phyloP scores from a whole-genome alignment of 2,113 vertebrate genomes.

The Percopsis transmontana region DNA sequence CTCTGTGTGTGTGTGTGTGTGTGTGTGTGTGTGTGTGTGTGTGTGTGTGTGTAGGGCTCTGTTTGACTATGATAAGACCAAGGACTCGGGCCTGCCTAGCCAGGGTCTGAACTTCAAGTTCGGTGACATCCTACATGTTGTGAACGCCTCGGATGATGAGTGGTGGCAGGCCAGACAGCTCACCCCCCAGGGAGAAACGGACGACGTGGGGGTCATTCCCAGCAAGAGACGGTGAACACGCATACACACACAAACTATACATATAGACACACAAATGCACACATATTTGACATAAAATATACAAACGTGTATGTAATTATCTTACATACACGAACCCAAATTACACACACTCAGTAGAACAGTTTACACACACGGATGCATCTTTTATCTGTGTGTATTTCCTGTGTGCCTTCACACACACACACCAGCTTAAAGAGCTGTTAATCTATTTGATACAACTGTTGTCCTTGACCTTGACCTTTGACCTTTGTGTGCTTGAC shows the following conservation, averaged over 20 bases:
- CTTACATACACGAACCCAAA: no score
- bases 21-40: background rate
- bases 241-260: background rate
- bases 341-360: no score
- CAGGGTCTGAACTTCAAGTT: conserved; percentile 96
- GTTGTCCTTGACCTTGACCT: background rate
- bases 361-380: no score
- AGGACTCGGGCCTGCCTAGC: conserved; percentile 95
- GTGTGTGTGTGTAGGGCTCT: conserved; percentile 81
- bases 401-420: background rate
- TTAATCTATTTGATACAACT: background rate
- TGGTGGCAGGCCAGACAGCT: conserved; percentile 98
- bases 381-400: background rate
- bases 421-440: background rate
- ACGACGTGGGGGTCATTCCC: conserved; percentile 96
- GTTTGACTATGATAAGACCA: conserved; percentile 96
- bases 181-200: conserved; percentile 88
- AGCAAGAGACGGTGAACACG: conserved; percentile 90
- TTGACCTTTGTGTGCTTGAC: conserved; percentile 34
- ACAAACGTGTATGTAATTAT: no score
- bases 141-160: conserved; percentile 96
- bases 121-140: conserved; percentile 96
- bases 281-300: background rate
- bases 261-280: background rate
- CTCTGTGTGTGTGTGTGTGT: background rate